Evolutionary conservation across 2,888 invertebrate genomes (phyloP), one percentile per base, ranked within the genome.

Genomic region (Strigamia maritima): DNA sequence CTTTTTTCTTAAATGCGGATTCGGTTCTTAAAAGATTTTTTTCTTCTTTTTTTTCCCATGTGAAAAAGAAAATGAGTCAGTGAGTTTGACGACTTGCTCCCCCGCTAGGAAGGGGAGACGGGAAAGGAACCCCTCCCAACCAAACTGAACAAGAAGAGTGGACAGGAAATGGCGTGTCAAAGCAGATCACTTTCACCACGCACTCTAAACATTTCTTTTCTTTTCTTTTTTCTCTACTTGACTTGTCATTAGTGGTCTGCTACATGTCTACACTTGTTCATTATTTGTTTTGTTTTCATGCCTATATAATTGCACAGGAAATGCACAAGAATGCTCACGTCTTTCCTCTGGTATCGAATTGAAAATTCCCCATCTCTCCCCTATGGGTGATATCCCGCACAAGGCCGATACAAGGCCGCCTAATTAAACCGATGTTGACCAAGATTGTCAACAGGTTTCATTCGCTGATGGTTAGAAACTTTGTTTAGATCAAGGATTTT

Each of bases 231-330:
- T 2, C 19, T 16, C 3, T 49, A 6, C 49, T 16, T 6, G 49
- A 19, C 60, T 60, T 22, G 60, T 60, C 60, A 60, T 60, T 60
- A 60, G 60, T 22, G 24, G 60, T 60, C 60, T 60, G 60, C 60
- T 19, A 19, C 60, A 24, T 19, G 60, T 60, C 60, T 60, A 22
- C 60, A 60, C 19, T 60, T 22, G 60, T 60, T 24, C 19, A 22
- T 60, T 60, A 60, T 60, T 60, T 60, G 60, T 60, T 60, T 60
- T 19, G 60, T 60, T 60, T 60, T 60, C 60, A 60, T 60, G 60
- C 60, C 60, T 60, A 24, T 22, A 6, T 60, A 24, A 60, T 60
- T 60, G 19, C 60, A 60, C 60, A 60, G 60, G 60, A 60, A 60
- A 60, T 60, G 60, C 60, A 19, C 60, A 60, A 60, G 60, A 60